Base-by-base conservation (phyloP, 1,140 invertebrate species). In the Phenacoccus solenopsis region DNA sequence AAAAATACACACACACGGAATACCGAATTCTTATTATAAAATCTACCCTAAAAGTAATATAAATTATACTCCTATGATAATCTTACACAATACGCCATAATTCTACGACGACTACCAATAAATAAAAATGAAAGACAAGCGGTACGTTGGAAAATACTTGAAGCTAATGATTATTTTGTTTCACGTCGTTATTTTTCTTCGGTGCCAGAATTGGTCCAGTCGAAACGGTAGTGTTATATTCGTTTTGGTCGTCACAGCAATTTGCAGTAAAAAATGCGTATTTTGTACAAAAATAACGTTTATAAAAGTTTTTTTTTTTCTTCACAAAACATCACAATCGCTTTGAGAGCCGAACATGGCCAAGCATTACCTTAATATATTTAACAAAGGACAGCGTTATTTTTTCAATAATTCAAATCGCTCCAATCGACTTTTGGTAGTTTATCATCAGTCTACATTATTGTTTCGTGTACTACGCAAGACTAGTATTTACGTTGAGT, bases 291-390 rank as follows among this genome's bases (percentile, higher is more conserved):
- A 59, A 59, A 59, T 9, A 20, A 59, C 7, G 21, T 59, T 64
- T 64, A 64, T 20, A 64, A 64, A 64, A 64, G 38, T 10, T 16
- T 64, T 59, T 10, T 20, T 59, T 59, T 22, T 59, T 22, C 22
- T 16, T 64, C n/a, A 64, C 25, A 64, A 64, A 64, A 64, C 59
- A 64, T 64, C 59, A 64, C 59, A 64, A 64, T 64, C 59, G 59
- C 59, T 64, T 64, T 64, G 59, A 64, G 38, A 49, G 38, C 38
- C 38, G 16, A 16, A 49, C 16, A 16, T 16, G 38, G 38, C 38
- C 30, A 49, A 49, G 38, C 38, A 49, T 10, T 49, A 49, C 38
- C 38, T 49, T 49, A 49, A 49, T 16, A n/a, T n/a, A 49, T 49
- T 49, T 49, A 49, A 49, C 38, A 49, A 49, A 49, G 38, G 38